Evolutionary conservation across 2,888 invertebrate species (phyloP), one percentile per base, ranked within the genome.

Genomic region (Drosophila buzzatii): DNA sequence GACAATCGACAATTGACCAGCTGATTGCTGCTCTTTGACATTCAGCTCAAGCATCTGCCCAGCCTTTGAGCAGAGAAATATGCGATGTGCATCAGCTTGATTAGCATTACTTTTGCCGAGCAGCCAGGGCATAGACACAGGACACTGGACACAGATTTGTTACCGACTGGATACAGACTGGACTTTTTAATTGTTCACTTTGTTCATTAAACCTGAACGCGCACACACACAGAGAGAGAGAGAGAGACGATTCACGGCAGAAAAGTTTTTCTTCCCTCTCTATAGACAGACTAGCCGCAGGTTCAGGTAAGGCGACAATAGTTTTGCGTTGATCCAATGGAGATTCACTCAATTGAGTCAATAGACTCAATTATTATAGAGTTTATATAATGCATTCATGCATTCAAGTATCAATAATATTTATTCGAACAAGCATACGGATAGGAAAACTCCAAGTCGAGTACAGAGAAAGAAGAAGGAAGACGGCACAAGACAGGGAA

Each of bases 21-120:
- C 51, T 51, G 51, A 51, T 33, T 51, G 18, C 33, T 33, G 51
- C 14, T 20, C 33, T 51, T n/a, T 33, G 33, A 7, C 51, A 2
- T 8, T 12, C 31, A 31, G 56, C 33, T 44, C 42, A n/a, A 20
- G 23, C n/a, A 31, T 42, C 33, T 16, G 1, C 12, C 27, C 12
- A 16, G 39, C 33, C 41, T 18, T 31, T 53, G 37, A n/a, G 37
- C 55, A 52, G 55, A 39, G 39, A 73, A 59, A 69, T 75, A 65
- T 70, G 56, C 76, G 49, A 57, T 66, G 76, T 70, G 42, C 67
- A 63, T 76, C 70, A 65, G 49, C 65, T 76, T 76, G 70, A 80
- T 80, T 63, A 65, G 64, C 53, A 53, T 65, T 56, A 59, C 62
- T 51, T 62, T 52, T 49, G 52, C 52, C 37, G 9, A 14, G 20